Evolutionary conservation across 1,140 invertebrate genomes (phyloP).

Genomic region (Lasioglossum albipes): DNA sequence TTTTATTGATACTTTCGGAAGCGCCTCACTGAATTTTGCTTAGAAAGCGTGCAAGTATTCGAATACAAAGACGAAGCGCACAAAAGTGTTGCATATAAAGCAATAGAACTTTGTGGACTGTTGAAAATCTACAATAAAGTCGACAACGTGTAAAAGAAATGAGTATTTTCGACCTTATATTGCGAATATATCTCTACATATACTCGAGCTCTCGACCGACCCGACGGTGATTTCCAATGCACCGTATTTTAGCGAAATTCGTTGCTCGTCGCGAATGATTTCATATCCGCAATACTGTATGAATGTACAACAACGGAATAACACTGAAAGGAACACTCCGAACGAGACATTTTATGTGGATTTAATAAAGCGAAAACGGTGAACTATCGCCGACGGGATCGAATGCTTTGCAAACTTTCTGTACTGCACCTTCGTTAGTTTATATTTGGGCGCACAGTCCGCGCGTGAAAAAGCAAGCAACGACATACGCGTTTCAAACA

Average conservation of each 20-base stretch:
- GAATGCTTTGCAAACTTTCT: not conserved
- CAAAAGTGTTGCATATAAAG: too few relatives aligned
- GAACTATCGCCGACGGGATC: conserved; percentile 1
- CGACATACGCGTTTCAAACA: not conserved
- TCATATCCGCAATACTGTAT: not conserved
- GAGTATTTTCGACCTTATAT: not conserved
- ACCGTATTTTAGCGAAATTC: not conserved
- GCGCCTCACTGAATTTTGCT: too few relatives aligned
- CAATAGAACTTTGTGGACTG: too few relatives aligned
- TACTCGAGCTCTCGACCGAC: not conserved
- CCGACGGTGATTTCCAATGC: not conserved
- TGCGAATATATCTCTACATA: not conserved
- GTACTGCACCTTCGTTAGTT: not conserved
- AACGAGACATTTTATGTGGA: not conserved
- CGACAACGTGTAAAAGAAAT: not conserved
- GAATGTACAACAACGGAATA: not conserved
- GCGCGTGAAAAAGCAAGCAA: not conserved
- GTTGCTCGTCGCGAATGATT: not conserved
- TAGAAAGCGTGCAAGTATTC: too few relatives aligned
- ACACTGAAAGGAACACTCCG: not conserved
- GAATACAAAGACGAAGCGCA: too few relatives aligned
- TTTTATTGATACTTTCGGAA: too few relatives aligned
- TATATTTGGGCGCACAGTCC: not conserved
- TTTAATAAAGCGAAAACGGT: not conserved
- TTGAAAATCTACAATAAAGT: too few relatives aligned